These are phyloP conservation scores for Camponotus vicinus DNA, from an alignment of 1,140 invertebrate species.

Conservation along the genomic window DNA sequence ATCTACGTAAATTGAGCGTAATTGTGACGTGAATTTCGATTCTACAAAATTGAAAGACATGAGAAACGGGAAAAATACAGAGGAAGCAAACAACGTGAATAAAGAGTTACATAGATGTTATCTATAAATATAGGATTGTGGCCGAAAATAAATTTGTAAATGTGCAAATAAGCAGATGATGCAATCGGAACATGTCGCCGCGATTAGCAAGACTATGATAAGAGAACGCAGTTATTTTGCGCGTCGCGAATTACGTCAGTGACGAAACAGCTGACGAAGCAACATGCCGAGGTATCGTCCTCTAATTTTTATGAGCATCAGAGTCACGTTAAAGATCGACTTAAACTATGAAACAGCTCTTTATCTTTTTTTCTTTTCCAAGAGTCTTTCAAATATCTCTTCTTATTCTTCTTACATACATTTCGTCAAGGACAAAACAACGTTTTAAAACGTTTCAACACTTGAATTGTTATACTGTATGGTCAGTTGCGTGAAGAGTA, in stretches of 20 bases:
- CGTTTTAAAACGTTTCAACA: background rate
- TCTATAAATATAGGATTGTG: background rate
- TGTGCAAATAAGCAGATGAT: slow-evolving; percentile 23
- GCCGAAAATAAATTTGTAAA: slow-evolving; percentile 55
- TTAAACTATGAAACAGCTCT: background rate
- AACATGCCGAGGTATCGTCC: background rate
- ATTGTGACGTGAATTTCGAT: slow-evolving; percentile 26
- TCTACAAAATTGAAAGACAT: background rate
- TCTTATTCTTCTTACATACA: background rate
- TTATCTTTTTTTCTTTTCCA: background rate
- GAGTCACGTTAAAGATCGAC: background rate
- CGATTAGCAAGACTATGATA: slow-evolving; percentile 68
- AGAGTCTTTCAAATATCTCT: background rate
- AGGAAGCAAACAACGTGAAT: background rate
- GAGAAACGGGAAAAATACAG: background rate
- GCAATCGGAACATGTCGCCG: slow-evolving; percentile 35
- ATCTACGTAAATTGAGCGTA: slow-evolving; percentile 13
- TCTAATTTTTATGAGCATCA: slow-evolving; percentile 6
- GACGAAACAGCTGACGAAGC: slow-evolving; percentile 26
- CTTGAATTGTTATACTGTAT: background rate
- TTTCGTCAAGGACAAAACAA: background rate
- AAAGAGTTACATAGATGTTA: background rate
- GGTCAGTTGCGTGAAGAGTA: background rate
- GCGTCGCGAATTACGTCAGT: slow-evolving; percentile 37
- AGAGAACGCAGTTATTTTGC: slow-evolving; percentile 52